phyloP scores from a whole-genome alignment of 2,797 vertebrate species.

The Artibeus jamaicensis region DNA sequence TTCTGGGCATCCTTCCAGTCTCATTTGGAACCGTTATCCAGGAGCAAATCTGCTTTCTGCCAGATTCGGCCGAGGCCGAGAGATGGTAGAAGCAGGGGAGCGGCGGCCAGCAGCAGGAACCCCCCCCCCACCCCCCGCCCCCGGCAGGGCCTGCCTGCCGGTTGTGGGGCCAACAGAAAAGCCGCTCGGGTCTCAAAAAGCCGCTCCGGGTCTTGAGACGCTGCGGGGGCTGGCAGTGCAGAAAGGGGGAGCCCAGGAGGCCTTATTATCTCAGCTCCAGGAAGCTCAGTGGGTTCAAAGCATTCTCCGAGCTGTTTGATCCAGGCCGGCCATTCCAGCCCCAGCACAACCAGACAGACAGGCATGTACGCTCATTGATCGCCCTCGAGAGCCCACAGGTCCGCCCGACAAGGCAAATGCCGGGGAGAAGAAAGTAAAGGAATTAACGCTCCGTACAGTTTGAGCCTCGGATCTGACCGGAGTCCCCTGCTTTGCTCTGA shows the following conservation, averaged over 20 bases:
- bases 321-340: neutral
- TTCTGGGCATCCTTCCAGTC: neutral
- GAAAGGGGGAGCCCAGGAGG: neutral
- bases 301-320: neutral
- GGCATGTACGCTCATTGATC: neutral
- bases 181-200: neutral
- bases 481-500: too few species aligned
- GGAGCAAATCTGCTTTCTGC: neutral
- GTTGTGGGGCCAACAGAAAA: neutral
- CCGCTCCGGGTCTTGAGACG: accelerated
- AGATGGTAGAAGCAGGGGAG: neutral
- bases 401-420: neutral
- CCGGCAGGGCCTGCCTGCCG: neutral
- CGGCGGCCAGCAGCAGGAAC: neutral
- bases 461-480: neutral
- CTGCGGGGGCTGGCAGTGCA: neutral
- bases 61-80: neutral
- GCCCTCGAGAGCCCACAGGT: neutral
- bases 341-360: neutral
- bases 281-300: neutral
- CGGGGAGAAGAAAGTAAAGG: too few species aligned
- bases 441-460: accelerated
- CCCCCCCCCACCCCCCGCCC: accelerated
- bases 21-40: neutral
- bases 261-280: neutral